Base-by-base conservation (phyloP, 2,113 vertebrate species). In the Ia io region DNA sequence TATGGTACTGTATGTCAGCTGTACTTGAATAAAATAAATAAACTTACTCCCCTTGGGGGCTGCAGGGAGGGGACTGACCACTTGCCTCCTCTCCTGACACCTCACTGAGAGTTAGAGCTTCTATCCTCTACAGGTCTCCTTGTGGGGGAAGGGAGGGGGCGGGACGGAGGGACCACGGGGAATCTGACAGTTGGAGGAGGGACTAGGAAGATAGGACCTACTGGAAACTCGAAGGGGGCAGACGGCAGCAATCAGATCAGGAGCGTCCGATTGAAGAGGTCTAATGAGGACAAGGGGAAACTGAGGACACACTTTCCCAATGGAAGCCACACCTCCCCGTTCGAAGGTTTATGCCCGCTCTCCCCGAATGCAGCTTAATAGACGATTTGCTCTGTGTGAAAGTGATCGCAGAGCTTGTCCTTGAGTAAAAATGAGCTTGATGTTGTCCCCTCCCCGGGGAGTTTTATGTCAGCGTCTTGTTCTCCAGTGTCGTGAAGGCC, bases 111-210 rank as follows among this genome's bases (percentile, higher is more conserved):
- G 49, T 10, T 9, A 6, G 14, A 12, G 20, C 56, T 59, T 69
- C 49, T 12, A 1, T 30, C 51, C 56, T 28, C 18, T 23, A 32
- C 23, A 32, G 32, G 63, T 56, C 40, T 18, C 40, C 49, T 67
- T 22, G 22, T 0, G 53, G 53, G 20, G 2, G 20, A 7, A 7
- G 20, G 8, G 6, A 20, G 20, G 20, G 6, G 18, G 6, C 0
- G 2, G 51, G 2, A 4, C 13, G 2, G 18, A 53, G 86, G 28
- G 53, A 22, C 32, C 53, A 47, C 74, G 51, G n/a, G 32, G 80
- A 13, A 5, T 37, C 44, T 42, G 28, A 25, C 6, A 13, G 67
- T 37, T 16, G 22, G 67, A 51, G 59, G 49, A 91, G 61, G 23
- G 51, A 53, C 32, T 53, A 4, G 12, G 40, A 90, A 90, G 42